A percentile compares a stretch with the other conserved stretches of the same genome.
These are phyloP conservation scores for Kobus ellipsiprymnus DNA, from an alignment of 2,113 vertebrate species.

Conservation along the genomic window DNA sequence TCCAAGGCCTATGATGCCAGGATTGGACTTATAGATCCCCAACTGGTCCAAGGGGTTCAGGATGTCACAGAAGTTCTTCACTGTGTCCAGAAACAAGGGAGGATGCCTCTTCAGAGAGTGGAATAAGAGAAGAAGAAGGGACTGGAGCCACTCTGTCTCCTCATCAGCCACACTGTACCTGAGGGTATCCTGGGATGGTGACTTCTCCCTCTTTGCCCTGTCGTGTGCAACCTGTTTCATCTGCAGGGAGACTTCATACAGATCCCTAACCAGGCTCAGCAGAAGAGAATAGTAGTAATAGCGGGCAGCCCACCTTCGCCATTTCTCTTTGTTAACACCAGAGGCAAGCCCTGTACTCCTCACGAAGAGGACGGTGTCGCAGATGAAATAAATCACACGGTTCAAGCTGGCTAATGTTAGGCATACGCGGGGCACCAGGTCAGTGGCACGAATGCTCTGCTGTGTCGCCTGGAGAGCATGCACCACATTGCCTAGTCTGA, in stretches of 20 bases:
- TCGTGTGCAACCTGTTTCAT: slow-evolving; percentile 77
- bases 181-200: background rate
- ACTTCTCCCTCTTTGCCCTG: slow-evolving; percentile 57
- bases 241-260: slow-evolving; percentile 84
- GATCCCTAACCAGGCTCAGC: slow-evolving; percentile 84
- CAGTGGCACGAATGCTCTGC: slow-evolving; percentile 78
- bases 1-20: slow-evolving; percentile 88
- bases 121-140: slow-evolving; percentile 80
- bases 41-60: slow-evolving; percentile 89
- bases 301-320: slow-evolving; percentile 84
- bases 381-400: slow-evolving; percentile 90
- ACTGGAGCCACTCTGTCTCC: slow-evolving; percentile 77
- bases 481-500: slow-evolving; percentile 90
- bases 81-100: slow-evolving; percentile 85
- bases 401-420: slow-evolving; percentile 85
- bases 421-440: slow-evolving; percentile 85
- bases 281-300: slow-evolving; percentile 89
- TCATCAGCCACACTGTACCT: slow-evolving; percentile 61
- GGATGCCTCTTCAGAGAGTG: slow-evolving; percentile 83
- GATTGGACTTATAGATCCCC: slow-evolving; percentile 86
- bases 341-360: slow-evolving; percentile 80
- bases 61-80: slow-evolving; percentile 94
- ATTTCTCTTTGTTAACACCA: slow-evolving; percentile 83
- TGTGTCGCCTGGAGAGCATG: slow-evolving; percentile 88
- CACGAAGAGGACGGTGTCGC: slow-evolving; percentile 90